These are phyloP conservation scores for Dasyprocta punctata DNA, from an alignment of 2,113 vertebrate species.

Conservation along the genomic window DNA sequence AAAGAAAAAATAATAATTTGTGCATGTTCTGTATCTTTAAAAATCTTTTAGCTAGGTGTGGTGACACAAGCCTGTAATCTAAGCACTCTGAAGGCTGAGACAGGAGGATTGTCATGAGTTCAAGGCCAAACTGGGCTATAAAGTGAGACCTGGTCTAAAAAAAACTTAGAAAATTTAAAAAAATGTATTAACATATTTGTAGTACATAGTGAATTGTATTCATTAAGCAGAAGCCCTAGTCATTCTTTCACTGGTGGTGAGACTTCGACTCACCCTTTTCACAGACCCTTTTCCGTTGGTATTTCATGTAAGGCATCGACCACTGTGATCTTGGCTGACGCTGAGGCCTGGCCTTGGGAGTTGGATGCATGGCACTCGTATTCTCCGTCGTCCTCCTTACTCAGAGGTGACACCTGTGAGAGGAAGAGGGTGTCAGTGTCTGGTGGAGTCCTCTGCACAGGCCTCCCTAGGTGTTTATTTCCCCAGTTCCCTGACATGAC, in stretches of 20 bases:
- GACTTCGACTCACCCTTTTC: constrained; percentile 81
- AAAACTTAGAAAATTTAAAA: neutral
- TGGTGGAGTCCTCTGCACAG: neutral
- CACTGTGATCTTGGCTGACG: constrained; percentile 90
- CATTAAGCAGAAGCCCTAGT: neutral
- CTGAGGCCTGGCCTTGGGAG: constrained; percentile 91
- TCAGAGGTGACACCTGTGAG: constrained; percentile 93
- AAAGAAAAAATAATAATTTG: neutral
- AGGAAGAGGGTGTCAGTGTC: constrained; percentile 37
- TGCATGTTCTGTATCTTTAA: neutral
- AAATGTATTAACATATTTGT: neutral
- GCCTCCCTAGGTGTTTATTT: neutral
- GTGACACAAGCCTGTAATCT: neutral
- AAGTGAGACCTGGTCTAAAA: neutral
- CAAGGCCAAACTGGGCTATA: neutral
- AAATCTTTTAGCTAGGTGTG: neutral
- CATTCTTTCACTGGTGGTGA: neutral
- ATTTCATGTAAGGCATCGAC: constrained; percentile 90
- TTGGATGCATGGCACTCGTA: constrained; percentile 95
- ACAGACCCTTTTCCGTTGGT: constrained; percentile 88
- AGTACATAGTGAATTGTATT: neutral
- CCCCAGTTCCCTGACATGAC: neutral
- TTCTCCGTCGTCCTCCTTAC: constrained; percentile 91
- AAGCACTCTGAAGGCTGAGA: neutral
- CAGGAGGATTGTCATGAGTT: neutral